These are phyloP conservation scores for Lanius ludovicianus DNA, from an alignment of 2,113 vertebrate genomes.

Conservation along the genomic window DNA sequence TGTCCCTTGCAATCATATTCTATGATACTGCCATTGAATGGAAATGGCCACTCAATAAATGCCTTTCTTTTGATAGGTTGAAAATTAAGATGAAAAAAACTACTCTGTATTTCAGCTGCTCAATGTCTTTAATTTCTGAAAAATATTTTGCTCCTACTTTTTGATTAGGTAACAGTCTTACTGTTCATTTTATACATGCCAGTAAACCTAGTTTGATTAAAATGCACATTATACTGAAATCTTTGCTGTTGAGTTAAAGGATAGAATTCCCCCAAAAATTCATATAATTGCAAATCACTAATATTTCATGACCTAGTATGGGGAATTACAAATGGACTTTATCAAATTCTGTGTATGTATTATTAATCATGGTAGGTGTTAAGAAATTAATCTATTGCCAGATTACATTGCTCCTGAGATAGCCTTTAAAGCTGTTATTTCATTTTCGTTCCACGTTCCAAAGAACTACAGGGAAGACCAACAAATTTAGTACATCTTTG, in stretches of 20 bases:
- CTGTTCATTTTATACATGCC: neutral
- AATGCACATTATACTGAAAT: neutral
- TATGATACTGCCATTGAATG: neutral
- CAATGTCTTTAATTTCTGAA: neutral
- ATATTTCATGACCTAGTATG: neutral
- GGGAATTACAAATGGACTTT: neutral
- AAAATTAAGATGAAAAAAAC: neutral
- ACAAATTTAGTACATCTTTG: slow-evolving; percentile 11
- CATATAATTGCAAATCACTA: neutral
- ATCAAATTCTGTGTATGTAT: neutral
- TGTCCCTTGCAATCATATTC: neutral
- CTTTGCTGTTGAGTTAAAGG: neutral
- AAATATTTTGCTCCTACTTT: neutral
- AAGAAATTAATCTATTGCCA: neutral
- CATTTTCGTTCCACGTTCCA: neutral
- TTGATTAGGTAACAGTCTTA: neutral
- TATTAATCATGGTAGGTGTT: neutral
- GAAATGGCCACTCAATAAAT: neutral
- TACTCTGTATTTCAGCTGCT: neutral
- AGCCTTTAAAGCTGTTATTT: neutral
- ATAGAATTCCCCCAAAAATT: neutral
- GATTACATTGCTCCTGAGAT: neutral
- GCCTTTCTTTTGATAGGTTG: neutral
- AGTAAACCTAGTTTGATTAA: neutral
- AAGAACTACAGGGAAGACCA: neutral